Evolutionary conservation across 2,888 invertebrate genomes (phyloP).

Genomic region (Cyrtodaria siliqua): DNA sequence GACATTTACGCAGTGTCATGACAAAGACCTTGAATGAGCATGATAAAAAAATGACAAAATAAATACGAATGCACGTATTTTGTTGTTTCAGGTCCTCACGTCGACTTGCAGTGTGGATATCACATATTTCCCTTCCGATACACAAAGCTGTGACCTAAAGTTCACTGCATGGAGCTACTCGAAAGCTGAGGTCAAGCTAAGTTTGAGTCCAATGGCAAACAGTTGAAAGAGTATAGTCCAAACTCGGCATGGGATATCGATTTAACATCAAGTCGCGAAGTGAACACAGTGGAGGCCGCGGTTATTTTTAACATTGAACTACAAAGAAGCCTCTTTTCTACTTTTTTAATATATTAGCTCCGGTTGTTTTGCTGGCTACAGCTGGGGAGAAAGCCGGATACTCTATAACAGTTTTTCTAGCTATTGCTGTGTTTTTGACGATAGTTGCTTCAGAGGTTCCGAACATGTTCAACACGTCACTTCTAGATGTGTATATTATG

Average conservation of each 20-base stretch:
- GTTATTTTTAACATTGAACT: constrained; percentile 26
- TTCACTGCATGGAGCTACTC: constrained; percentile 34
- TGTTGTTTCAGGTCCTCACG: constrained; percentile 21
- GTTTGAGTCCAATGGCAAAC: background rate
- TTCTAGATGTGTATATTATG: constrained; percentile 12
- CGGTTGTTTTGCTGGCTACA: constrained; percentile 9
- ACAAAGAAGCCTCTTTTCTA: constrained; percentile 22
- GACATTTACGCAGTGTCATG: too few relatives aligned
- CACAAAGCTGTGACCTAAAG: constrained; percentile 16
- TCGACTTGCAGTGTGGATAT: constrained; percentile 32
- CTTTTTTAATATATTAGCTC: constrained; percentile 18
- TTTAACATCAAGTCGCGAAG: background rate
- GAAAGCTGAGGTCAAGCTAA: constrained; percentile 1
- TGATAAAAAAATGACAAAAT: too few relatives aligned
- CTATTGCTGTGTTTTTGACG: constrained; percentile 33
- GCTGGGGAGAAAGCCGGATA: constrained; percentile 33
- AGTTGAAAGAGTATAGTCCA: background rate
- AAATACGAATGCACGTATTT: too few relatives aligned
- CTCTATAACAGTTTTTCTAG: constrained; percentile 31
- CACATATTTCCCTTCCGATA: constrained; percentile 35
- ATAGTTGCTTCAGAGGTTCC: constrained; percentile 36
- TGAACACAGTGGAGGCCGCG: constrained; percentile 22
- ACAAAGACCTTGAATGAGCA: too few relatives aligned
- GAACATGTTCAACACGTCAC: constrained; percentile 20
- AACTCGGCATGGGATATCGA: background rate